Percentiles rank a stretch among this genome's conserved stretches.
phyloP scores from a whole-genome alignment of 2,888 invertebrate species.

The Dryomyza anilis region DNA sequence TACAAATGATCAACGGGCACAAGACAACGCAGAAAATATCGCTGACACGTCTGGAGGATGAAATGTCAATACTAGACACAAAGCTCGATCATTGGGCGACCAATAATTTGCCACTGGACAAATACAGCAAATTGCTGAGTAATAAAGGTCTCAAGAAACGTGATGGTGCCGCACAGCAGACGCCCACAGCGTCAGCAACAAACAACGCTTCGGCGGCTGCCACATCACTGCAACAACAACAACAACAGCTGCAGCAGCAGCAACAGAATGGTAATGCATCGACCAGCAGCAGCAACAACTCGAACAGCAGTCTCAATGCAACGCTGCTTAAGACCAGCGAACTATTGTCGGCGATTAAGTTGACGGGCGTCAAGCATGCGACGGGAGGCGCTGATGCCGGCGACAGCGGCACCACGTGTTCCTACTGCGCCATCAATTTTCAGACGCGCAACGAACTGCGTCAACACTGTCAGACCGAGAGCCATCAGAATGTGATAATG shows the following conservation, averaged over 20 bases:
- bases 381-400: constrained; percentile 32
- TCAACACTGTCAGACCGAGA: constrained; percentile 68
- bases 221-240: constrained; percentile 33
- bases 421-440: constrained; percentile 67
- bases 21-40: constrained; percentile 57
- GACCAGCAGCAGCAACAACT: constrained; percentile 10
- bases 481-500: constrained; percentile 71
- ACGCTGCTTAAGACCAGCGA: constrained; percentile 49
- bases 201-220: constrained; percentile 27
- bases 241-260: constrained; percentile 40
- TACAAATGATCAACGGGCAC: constrained; percentile 62
- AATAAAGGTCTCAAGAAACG: constrained; percentile 56
- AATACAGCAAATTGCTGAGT: constrained; percentile 57
- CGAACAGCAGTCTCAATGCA: constrained; percentile 31
- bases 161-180: constrained; percentile 38
- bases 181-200: too few species aligned
- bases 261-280: constrained; percentile 34
- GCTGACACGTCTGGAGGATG: constrained; percentile 60
- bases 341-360: constrained; percentile 51
- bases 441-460: constrained; percentile 64
- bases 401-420: constrained; percentile 60
- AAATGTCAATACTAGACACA: constrained; percentile 61
- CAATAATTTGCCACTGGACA: constrained; percentile 58
- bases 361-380: constrained; percentile 46
- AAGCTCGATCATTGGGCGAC: constrained; percentile 63